phyloP scores from a whole-genome alignment of 2,797 vertebrate genomes.

The Emydoidea blandingii region DNA sequence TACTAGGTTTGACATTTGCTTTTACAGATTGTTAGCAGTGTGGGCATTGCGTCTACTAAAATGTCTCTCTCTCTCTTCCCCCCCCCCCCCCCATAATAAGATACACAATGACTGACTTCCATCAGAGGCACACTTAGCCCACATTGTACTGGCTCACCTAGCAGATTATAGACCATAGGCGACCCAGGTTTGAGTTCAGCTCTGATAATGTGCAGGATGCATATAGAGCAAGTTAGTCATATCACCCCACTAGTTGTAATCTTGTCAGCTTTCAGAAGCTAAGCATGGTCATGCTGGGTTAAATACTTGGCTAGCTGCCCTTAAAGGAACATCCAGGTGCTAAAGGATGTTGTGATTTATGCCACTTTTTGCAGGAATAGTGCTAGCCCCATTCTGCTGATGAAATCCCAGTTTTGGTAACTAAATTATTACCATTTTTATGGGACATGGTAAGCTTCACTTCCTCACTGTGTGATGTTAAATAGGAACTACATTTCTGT shows the following conservation, averaged over 20 bases:
- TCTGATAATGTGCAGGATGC: not conserved
- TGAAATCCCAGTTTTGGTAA: not conserved
- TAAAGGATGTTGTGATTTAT: not conserved
- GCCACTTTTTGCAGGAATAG: not conserved
- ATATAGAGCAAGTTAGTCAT: not conserved
- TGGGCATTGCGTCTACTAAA: not conserved
- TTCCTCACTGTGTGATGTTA: not conserved
- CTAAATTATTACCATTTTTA: not conserved
- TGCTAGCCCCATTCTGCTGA: not conserved
- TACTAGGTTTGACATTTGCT: slow-evolving; percentile 9
- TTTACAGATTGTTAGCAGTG: slow-evolving; percentile 26
- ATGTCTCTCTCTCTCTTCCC: too few species aligned
- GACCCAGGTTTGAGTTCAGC: not conserved
- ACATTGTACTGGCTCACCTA: too few species aligned
- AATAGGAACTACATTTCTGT: not conserved
- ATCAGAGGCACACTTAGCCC: too few species aligned
- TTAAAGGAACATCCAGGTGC: not conserved
- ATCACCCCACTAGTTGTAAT: not conserved
- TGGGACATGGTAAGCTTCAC: not conserved
- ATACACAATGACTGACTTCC: too few species aligned
- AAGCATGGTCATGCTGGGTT: not conserved
- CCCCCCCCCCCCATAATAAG: too few species aligned
- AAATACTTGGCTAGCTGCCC: not conserved
- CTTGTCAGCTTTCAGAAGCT: not conserved
- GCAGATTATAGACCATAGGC: too few species aligned